These are phyloP conservation scores for Rhinolophus ferrumequinum DNA, from an alignment of 2,113 vertebrate species.

Conservation along the genomic window DNA sequence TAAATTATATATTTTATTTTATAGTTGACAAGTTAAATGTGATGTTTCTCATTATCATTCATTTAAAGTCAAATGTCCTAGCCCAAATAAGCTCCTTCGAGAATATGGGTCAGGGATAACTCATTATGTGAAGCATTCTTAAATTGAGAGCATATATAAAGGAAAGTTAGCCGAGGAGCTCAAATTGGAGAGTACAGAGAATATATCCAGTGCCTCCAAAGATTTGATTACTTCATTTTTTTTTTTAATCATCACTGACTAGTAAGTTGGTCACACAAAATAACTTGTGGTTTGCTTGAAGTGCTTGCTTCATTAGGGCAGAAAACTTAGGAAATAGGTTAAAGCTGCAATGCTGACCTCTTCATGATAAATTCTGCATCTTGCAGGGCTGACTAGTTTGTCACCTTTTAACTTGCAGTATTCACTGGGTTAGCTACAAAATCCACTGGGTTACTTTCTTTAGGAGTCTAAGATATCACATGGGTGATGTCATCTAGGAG, in stretches of 20 bases:
- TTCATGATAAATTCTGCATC: constrained; percentile 78
- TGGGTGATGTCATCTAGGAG: constrained; percentile 67
- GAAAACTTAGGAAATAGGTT: constrained; percentile 71
- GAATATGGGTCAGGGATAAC: constrained; percentile 50
- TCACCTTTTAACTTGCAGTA: constrained; percentile 77
- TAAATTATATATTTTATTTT: constrained; percentile 76
- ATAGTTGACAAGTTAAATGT: constrained; percentile 62
- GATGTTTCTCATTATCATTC: constrained; percentile 58
- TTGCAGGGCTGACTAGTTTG: constrained; percentile 78
- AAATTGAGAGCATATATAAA: constrained; percentile 8
- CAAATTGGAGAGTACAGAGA: constrained; percentile 49
- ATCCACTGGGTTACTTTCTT: constrained; percentile 73
- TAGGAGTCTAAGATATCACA: constrained; percentile 66
- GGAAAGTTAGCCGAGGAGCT: neutral
- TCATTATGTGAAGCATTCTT: constrained; percentile 52
- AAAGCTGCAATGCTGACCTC: constrained; percentile 76
- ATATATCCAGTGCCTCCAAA: neutral
- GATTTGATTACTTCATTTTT: constrained; percentile 38
- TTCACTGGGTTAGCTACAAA: constrained; percentile 84
- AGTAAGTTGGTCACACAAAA: neutral
- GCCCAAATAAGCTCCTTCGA: constrained; percentile 48
- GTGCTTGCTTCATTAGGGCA: constrained; percentile 68
- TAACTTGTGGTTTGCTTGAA: constrained; percentile 2
- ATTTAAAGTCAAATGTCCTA: constrained; percentile 69
- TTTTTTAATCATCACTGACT: constrained; percentile 43